Conservation (phyloP, 2,797 vertebrate genomes). For the Lepilemur septentrionalis region DNA sequence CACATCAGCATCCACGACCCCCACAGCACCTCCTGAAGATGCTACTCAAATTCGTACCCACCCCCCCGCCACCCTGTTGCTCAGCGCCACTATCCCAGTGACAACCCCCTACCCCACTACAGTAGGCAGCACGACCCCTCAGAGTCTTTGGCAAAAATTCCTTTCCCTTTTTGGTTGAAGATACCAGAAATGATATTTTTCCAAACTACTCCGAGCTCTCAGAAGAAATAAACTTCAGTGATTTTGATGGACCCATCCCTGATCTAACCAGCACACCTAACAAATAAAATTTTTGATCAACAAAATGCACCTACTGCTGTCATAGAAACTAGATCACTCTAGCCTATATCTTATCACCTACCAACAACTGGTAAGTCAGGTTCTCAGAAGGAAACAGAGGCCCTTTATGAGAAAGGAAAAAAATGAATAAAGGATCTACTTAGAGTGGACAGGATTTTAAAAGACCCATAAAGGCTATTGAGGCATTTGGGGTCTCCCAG, state of each 20-base stretch:
- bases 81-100: background rate
- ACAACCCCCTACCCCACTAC: background rate
- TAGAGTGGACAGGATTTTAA: background rate
- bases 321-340: background rate
- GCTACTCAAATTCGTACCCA: background rate
- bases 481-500: background rate
- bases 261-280: background rate
- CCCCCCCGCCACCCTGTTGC: background rate
- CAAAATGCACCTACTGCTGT: background rate
- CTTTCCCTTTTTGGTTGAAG: background rate
- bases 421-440: background rate
- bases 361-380: background rate
- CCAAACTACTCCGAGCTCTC: background rate
- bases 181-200: background rate
- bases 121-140: background rate
- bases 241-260: background rate
- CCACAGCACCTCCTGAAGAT: background rate
- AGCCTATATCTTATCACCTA: background rate
- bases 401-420: background rate
- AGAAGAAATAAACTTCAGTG: background rate
- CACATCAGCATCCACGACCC: background rate
- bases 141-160: rapidly evolving
- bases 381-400: background rate
- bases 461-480: background rate
- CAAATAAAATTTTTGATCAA: conserved; percentile 54